Percentiles rank a stretch among this genome's conserved stretches.
phyloP scores from a whole-genome alignment of 35 echinoderm and acorn worm species.

The Lytechinus pictus region DNA sequence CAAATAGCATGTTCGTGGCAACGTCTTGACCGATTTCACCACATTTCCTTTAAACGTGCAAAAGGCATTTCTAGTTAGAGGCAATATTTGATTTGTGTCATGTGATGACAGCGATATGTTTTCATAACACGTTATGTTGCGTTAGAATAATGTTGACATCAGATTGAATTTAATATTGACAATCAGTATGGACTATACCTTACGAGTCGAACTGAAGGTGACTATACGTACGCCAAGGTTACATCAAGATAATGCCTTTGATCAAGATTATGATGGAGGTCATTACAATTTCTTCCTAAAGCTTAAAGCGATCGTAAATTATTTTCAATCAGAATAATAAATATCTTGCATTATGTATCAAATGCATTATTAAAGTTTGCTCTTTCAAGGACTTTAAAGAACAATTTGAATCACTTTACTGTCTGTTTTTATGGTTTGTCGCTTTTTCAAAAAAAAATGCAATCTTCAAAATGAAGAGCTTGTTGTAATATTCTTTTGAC shows the following conservation, averaged over 20 bases:
- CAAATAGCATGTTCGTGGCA: too few relatives aligned
- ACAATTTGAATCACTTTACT: too few relatives aligned
- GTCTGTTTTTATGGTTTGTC: too few relatives aligned
- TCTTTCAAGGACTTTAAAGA: too few relatives aligned
- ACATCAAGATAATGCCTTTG: neutral
- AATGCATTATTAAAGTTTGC: too few relatives aligned
- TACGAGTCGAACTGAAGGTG: neutral
- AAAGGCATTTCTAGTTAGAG: neutral
- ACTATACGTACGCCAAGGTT: neutral
- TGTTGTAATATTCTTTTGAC: too few relatives aligned
- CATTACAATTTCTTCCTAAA: neutral
- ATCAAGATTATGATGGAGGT: neutral
- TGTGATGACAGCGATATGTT: slow-evolving; percentile 11
- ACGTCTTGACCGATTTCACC: neutral
- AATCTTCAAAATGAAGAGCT: too few relatives aligned
- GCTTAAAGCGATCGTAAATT: too few relatives aligned
- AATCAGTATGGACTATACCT: neutral
- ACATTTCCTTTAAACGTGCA: neutral
- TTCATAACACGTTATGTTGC: slow-evolving; percentile 12
- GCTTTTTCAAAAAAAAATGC: too few relatives aligned
- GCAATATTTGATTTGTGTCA: slow-evolving; percentile 13
- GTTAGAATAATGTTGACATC: slow-evolving; percentile 19
- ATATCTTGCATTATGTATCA: too few relatives aligned
- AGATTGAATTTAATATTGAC: slow-evolving; percentile 13
- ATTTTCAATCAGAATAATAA: too few relatives aligned